Evolutionary conservation across 2,797 vertebrate species (phyloP), one percentile per base, ranked within the genome.

Genomic region (Myoxocephalus aenaeus): DNA sequence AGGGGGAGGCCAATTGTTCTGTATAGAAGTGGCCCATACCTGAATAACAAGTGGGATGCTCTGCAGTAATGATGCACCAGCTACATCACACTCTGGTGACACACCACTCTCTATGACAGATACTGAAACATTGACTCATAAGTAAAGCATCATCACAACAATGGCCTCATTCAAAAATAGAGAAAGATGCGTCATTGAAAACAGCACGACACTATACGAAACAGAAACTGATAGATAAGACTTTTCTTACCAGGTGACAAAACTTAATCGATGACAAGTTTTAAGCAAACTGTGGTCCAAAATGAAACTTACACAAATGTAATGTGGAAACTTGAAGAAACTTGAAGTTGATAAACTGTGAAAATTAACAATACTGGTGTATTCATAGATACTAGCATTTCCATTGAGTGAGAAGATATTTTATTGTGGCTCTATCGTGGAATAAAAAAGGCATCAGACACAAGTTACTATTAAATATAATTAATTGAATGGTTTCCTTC

Each of bases 51-150:
- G 65, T 75, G 71, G 17, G 68, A 65, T 68, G 77, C 81, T 72
- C 79, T 69, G 73, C 75, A 81, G 81, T 84, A 75, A 85, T 72
- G 70, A 83, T 76, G 75, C 65, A 82, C 51, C 34, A 13, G 81
- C 76, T 44, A 83, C 61, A 70, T 83, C 75, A 66, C 38, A 27
- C 68, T 81, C 75, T 65, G 76, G 53, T 80, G 78, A 80, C 82
- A 81, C 61, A 81, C 50, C 38, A n/a, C 9, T 63, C 9, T 50
- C 53, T 59, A 14, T 3, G 36, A 53, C 32, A 75, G 59, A 80
- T 69, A 65, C 48, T 61, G 73, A 27, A 73, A 68, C 7, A 15
- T 36, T 86, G 85, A 89, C 71, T 90, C 78, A 89, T 32, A 74
- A 61, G 46, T 18, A 56, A 61, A 62, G 66, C 62, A 68, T 70